Base-by-base conservation (phyloP, 2,113 vertebrate species). In the Periophthalmus modestus region DNA sequence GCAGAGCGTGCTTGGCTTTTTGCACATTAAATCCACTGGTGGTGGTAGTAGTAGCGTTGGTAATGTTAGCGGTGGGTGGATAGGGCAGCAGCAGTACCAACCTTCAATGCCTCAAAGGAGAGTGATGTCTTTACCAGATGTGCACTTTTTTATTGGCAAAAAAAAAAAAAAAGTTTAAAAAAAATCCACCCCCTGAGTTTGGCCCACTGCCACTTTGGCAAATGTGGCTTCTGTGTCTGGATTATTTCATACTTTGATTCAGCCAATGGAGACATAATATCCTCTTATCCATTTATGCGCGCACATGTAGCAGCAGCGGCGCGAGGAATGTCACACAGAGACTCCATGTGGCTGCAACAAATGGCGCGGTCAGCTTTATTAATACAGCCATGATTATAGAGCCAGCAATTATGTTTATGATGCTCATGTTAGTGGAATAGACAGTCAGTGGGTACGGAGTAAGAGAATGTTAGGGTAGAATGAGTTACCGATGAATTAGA, bases 51-150 rank as follows among this genome's bases (percentile, higher is more conserved):
- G 66, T 73, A 18, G 69, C 50, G 69, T 71, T 36, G 21, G 72
- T 28, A 66, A 70, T 14, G 36, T 24, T 59, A 23, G 57, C 24
- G 12, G 69, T 58, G 72, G 72, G 34, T 71, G 61, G 61, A 14
- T 46, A 12, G 61, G 52, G 12, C 21, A 65, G 24, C 65, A 5
- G 46, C 52, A 50, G 71, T 81, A 82, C 78, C 82, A 21, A 84
- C 86, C 82, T 89, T 89, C 91, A 76, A 86, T 82, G 80, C 83
- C 85, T 88, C 81, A 80, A 81, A 89, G 85, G 82, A 85, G 83
- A 84, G 75, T 67, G 73, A 89, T 89, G 81, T 79, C 82, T 88
- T 87, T 79, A 86, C 82, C 89, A 92, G 87, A 91, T 92, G 90
- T 86, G 87, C 74, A 70, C 81, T 80, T 85, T 77, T 91, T 88